Conservation (phyloP, 2,888 invertebrate genomes). For the Oegoconia quadripuncta region DNA sequence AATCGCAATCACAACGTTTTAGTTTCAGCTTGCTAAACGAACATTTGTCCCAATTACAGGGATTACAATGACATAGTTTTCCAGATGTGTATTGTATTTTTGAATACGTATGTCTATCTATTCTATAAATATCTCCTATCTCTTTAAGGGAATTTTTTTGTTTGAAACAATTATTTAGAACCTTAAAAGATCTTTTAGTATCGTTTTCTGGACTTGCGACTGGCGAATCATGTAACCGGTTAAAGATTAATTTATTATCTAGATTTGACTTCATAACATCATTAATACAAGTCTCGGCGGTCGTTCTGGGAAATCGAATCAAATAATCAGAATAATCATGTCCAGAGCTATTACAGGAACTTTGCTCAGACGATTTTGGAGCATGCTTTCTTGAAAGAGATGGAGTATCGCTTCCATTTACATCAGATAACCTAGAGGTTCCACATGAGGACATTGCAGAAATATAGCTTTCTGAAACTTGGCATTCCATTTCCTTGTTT, state of each 20-base stretch:
- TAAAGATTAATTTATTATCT: slow-evolving; percentile 11
- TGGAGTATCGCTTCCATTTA: neutral
- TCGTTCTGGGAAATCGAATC: slow-evolving; percentile 20
- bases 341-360: slow-evolving; percentile 23
- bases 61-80: slow-evolving; percentile 4
- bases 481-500: neutral
- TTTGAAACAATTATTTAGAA: neutral
- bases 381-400: slow-evolving; percentile 1
- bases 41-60: slow-evolving; percentile 4
- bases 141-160: neutral
- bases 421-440: too few species aligned
- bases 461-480: neutral
- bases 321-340: slow-evolving; percentile 22
- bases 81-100: too few species aligned
- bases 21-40: slow-evolving; percentile 2
- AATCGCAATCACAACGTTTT: slow-evolving; percentile 4
- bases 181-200: neutral
- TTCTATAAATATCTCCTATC: neutral
- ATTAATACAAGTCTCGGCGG: slow-evolving; percentile 21
- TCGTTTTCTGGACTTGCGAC: neutral
- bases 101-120: too few species aligned
- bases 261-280: slow-evolving; percentile 19
- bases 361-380: neutral
- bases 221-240: neutral
- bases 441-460: neutral